Percentiles rank a stretch among this genome's conserved stretches.
phyloP scores from a whole-genome alignment of 2,888 invertebrate genomes.

The Lottia scabra region DNA sequence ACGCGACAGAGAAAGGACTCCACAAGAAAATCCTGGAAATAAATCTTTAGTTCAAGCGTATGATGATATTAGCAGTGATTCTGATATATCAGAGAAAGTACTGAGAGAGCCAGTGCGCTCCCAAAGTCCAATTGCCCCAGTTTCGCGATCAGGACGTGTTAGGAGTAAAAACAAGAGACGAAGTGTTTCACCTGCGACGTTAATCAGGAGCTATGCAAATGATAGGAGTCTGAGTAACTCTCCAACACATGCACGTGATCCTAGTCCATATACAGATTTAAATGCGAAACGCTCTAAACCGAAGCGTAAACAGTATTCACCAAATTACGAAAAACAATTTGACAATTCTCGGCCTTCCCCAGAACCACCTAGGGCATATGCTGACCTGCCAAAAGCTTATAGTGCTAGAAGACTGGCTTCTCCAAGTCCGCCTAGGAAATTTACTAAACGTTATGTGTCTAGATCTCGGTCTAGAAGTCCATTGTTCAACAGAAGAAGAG shows the following conservation, averaged over 20 bases:
- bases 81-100: conserved; percentile 37
- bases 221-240: conserved; percentile 55
- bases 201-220: conserved; percentile 43
- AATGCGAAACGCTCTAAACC: conserved; percentile 43
- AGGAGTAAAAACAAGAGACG: conserved; percentile 10
- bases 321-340: conserved; percentile 14
- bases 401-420: conserved; percentile 1
- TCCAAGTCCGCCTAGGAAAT: conserved; percentile 23
- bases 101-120: neutral
- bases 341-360: conserved; percentile 13
- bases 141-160: conserved; percentile 13
- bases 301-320: conserved; percentile 30
- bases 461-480: conserved; percentile 39
- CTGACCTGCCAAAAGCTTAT: conserved; percentile 55
- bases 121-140: neutral
- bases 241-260: conserved; percentile 41
- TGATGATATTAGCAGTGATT: conserved; percentile 62
- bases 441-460: conserved; percentile 43
- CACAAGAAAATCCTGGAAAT: conserved; percentile 23
- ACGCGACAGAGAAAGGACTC: conserved; percentile 39
- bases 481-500: conserved; percentile 28
- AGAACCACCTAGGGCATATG: conserved; percentile 44
- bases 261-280: conserved; percentile 43
- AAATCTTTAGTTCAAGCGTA: conserved; percentile 51
- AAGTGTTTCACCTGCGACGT: conserved; percentile 38